Evolutionary conservation across 2,797 vertebrate genomes (phyloP), one percentile per base, ranked within the genome.

Genomic region (Bradypodion pumilum): DNA sequence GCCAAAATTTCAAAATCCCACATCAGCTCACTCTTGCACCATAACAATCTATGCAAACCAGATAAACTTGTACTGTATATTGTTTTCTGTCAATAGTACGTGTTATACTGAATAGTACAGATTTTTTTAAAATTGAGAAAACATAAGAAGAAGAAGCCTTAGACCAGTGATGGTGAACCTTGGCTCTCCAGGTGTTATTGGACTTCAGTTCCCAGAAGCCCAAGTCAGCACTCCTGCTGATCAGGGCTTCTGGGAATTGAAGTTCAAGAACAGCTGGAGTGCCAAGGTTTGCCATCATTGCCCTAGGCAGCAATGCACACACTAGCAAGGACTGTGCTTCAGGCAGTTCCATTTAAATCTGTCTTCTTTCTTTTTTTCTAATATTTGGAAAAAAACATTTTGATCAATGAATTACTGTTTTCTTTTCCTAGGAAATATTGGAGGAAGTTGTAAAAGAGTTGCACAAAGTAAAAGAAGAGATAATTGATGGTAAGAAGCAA

Each of bases 381-480:
- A 13, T n/a, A 29, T 0, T 86, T 80, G 40, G 91, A 89, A 89
- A 89, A 89, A 92, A 87, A 89, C 32, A 87, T 89, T 91, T 92
- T 40, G 29, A 56, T 80, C 49, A 40, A 74, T 56, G 5, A 13
- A 72, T 15, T 82, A 4, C 59, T 73, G 25, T 29, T 42, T 62
- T 81, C 69, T 60, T 46, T 56, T 92, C 92, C 85, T 95, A 99
- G 99, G 99, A 99, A 95, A 99, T 99, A 93, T 96, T 99, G 95
- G 99, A 99, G 93, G 99, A 99, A 95, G 99, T 99, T 91, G 98
- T 99, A 89, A 97, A 98, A 49, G 99, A 99, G 95, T 96, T 99
- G 90, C 98, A 99, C 96, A 99, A 99, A 92, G 98, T 99, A 93
- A 99, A 99, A 96, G 98, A 99, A 90, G 98, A 99, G 95, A 99